Percentiles rank a stretch among this genome's conserved stretches.
Evolutionary conservation across 1,140 invertebrate species (phyloP).

Genomic region (Aphaenogaster floridana): DNA sequence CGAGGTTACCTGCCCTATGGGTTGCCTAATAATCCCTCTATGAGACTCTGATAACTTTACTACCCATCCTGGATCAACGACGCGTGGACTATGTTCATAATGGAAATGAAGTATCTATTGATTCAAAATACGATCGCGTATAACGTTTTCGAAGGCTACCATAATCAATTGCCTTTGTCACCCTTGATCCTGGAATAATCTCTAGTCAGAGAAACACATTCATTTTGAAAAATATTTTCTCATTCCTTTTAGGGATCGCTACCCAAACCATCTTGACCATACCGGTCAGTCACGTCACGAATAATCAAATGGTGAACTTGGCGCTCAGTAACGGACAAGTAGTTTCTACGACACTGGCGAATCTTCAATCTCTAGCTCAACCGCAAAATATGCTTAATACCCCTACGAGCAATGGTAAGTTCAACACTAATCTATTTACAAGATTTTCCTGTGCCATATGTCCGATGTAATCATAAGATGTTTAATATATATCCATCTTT

Average conservation of each 20-base stretch:
- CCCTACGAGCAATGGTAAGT: slow-evolving; percentile 87
- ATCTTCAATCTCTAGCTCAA: slow-evolving; percentile 93
- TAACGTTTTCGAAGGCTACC: slow-evolving; percentile 27
- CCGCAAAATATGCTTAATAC: slow-evolving; percentile 89
- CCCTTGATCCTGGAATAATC: too few species aligned
- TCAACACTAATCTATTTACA: neutral
- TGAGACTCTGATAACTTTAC: slow-evolving; percentile 85
- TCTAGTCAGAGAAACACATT: neutral
- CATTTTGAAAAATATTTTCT: slow-evolving; percentile 29
- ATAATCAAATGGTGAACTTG: slow-evolving; percentile 94
- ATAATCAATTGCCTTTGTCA: slow-evolving; percentile 45
- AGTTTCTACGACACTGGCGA: slow-evolving; percentile 94
- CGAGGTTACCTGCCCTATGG: slow-evolving; percentile 85
- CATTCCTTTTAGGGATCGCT: slow-evolving; percentile 91
- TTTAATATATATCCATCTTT: slow-evolving; percentile 4
- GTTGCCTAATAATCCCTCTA: slow-evolving; percentile 86
- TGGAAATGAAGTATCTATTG: slow-evolving; percentile 77
- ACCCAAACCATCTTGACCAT: slow-evolving; percentile 98
- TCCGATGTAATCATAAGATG: neutral
- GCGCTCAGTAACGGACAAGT: slow-evolving; percentile 94
- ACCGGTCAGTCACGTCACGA: slow-evolving; percentile 94
- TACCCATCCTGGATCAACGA: slow-evolving; percentile 79
- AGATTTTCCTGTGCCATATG: neutral
- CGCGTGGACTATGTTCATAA: slow-evolving; percentile 76
- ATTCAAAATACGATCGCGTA: slow-evolving; percentile 69